phyloP scores from a whole-genome alignment of 2,797 vertebrate species.

The Linurgus olivaceus region DNA sequence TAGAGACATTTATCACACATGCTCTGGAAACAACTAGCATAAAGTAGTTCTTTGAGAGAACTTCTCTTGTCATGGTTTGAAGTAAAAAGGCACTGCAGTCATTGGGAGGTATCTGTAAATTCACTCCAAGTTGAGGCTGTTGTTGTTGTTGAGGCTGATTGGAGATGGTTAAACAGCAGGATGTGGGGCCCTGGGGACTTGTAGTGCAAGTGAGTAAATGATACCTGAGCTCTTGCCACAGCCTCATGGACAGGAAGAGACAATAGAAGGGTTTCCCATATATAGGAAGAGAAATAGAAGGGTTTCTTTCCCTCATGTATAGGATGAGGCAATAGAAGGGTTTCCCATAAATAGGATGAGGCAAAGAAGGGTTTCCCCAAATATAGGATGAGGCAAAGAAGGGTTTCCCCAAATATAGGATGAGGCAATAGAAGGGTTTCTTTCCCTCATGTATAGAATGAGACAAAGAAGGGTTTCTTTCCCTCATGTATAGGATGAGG shows the following conservation, averaged over 20 bases:
- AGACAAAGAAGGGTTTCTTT: neutral
- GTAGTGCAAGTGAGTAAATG: neutral
- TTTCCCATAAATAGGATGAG: fast-evolving
- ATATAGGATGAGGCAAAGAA: too few relatives aligned
- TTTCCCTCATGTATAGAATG: fast-evolving
- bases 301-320: fast-evolving
- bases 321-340: neutral
- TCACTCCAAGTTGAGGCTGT: neutral
- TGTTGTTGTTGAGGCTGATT: neutral
- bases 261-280: too few relatives aligned
- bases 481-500: too few relatives aligned
- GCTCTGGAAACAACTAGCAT: neutral
- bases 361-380: neutral
- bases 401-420: neutral
- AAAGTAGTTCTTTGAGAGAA: neutral
- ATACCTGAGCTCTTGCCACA: neutral
- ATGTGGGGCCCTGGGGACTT: neutral
- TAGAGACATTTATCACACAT: neutral
- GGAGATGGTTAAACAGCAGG: neutral
- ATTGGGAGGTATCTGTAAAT: neutral
- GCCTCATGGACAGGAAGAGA: fast-evolving
- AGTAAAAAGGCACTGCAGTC: neutral
- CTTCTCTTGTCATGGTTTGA: neutral
- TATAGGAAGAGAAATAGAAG: too few relatives aligned
- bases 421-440: too few relatives aligned